These are phyloP conservation scores for Erannis defoliaria DNA, from an alignment of 2,888 invertebrate genomes.

Conservation along the genomic window DNA sequence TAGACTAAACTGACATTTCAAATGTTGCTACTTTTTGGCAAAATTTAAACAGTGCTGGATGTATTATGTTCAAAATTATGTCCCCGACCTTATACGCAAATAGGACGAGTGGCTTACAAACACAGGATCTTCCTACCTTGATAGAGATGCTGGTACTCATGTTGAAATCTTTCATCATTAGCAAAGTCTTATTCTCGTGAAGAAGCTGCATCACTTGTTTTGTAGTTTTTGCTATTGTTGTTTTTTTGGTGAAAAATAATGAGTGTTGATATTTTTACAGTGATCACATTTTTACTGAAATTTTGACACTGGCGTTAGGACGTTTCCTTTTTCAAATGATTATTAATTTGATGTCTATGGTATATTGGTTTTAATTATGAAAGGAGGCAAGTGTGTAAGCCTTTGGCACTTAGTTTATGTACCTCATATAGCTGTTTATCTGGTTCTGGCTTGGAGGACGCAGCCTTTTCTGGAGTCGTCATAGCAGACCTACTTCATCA, in stretches of 20 bases:
- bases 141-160: conserved; percentile 55
- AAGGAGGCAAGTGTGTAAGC: background rate
- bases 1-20: no score
- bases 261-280: conserved; percentile 49
- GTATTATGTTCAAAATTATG: no score
- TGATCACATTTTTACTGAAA: conserved; percentile 69
- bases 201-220: conserved; percentile 70
- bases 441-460: no score
- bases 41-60: no score
- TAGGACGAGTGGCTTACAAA: background rate
- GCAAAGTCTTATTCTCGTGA: conserved; percentile 64
- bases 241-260: conserved; percentile 25
- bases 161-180: conserved; percentile 58
- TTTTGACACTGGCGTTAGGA: conserved; percentile 64
- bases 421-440: no score
- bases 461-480: no score
- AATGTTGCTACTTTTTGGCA: no score
- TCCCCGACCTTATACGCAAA: background rate
- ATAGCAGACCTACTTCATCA: no score
- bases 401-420: background rate
- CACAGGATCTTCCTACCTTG: conserved; percentile 36
- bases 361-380: background rate
- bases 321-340: conserved; percentile 67
- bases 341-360: conserved; percentile 17
- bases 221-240: conserved; percentile 37